Conservation (phyloP, 2,797 vertebrate species). For the Pipistrellus kuhlii region DNA sequence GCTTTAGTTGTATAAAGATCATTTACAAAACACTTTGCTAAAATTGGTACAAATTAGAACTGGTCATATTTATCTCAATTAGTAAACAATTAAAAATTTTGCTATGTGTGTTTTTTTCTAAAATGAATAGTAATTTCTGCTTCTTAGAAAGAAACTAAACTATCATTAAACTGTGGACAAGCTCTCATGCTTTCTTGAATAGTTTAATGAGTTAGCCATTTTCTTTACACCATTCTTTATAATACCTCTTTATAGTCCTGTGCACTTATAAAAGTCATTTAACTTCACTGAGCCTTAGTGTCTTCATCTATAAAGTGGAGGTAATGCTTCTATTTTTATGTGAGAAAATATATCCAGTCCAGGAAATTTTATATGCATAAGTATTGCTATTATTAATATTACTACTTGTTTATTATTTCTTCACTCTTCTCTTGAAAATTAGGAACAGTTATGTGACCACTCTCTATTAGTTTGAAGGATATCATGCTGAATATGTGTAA, state of each 20-base stretch:
- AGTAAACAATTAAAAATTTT: slow-evolving; percentile 14
- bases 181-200: background rate
- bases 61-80: background rate
- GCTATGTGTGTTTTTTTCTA: background rate
- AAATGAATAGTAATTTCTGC: background rate
- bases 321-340: background rate
- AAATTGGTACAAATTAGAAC: background rate
- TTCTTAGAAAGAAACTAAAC: background rate
- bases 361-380: background rate
- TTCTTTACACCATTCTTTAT: background rate
- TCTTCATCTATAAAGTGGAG: background rate
- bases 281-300: background rate
- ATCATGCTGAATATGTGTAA: background rate
- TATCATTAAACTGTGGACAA: background rate
- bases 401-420: background rate
- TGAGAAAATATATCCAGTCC: background rate
- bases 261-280: background rate
- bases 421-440: background rate
- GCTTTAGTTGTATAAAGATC: background rate
- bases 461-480: background rate
- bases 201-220: background rate
- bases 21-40: slow-evolving; percentile 45
- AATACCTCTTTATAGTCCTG: background rate
- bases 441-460: background rate
- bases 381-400: background rate